Percentiles rank a stretch among this genome's conserved stretches.
phyloP scores from a whole-genome alignment of 2,113 vertebrate genomes.

The Catharus minimus region DNA sequence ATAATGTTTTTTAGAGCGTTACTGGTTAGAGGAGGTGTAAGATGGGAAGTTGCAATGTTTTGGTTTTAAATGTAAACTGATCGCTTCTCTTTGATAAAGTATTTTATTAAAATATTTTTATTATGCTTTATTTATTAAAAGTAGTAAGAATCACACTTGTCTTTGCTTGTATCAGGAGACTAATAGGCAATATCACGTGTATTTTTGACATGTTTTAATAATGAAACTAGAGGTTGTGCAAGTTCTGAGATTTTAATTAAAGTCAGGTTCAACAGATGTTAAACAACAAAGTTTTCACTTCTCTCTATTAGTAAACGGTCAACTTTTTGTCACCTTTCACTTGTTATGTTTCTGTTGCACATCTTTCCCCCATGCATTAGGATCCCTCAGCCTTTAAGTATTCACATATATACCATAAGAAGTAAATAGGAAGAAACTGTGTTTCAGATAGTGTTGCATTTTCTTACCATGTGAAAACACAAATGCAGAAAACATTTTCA shows the following conservation, averaged over 20 bases:
- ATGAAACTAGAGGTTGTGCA: background rate
- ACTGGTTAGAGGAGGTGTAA: background rate
- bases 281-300: background rate
- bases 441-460: accelerated
- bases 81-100: background rate
- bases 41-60: background rate
- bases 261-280: background rate
- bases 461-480: background rate
- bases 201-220: background rate
- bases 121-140: background rate
- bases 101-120: background rate
- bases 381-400: background rate
- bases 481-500: background rate
- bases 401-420: background rate
- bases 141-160: background rate
- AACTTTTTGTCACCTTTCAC: background rate
- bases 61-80: background rate
- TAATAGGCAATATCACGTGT: background rate
- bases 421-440: background rate
- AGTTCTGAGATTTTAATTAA: background rate
- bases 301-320: background rate
- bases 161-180: background rate
- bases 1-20: background rate
- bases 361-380: background rate
- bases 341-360: background rate